These are phyloP conservation scores for Meriones unguiculatus DNA, from an alignment of 2,113 vertebrate genomes.

Conservation along the genomic window DNA sequence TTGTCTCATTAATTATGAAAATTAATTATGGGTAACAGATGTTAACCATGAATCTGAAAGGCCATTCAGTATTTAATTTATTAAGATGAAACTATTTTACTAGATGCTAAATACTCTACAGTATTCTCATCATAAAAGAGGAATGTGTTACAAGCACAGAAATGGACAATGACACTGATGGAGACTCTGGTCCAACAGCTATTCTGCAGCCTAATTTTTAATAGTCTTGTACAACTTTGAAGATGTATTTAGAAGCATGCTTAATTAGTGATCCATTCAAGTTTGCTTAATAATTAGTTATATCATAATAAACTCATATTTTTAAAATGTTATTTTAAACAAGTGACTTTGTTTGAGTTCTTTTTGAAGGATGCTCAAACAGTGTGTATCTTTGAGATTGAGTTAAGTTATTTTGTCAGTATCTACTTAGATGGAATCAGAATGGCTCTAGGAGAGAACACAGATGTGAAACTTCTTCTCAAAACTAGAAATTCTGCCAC, in stretches of 20 bases:
- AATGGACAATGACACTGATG: background rate
- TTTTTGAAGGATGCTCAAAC: background rate
- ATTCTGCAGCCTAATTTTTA: background rate
- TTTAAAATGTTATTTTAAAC: background rate
- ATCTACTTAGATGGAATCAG: background rate
- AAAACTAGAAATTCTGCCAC: background rate
- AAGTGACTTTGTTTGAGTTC: background rate
- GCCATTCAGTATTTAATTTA: constrained; percentile 46
- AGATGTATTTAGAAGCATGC: background rate
- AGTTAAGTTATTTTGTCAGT: background rate
- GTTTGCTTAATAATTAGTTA: background rate
- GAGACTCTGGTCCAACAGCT: background rate
- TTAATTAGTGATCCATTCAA: background rate
- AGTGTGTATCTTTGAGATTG: background rate
- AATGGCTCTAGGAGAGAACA: background rate
- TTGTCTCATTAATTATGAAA: constrained; percentile 52
- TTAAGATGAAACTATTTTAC: constrained; percentile 48
- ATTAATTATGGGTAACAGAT: constrained; percentile 65
- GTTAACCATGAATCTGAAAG: constrained; percentile 60
- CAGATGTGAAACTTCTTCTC: background rate
- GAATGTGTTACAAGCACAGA: background rate
- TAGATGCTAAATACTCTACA: constrained; percentile 35
- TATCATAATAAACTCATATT: background rate
- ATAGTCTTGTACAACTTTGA: background rate
- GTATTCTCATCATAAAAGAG: background rate